Evolutionary conservation across 30 jellyfish, hydroid and myxozoan species (phyloP).

Genomic region (Aurelia aurita): DNA sequence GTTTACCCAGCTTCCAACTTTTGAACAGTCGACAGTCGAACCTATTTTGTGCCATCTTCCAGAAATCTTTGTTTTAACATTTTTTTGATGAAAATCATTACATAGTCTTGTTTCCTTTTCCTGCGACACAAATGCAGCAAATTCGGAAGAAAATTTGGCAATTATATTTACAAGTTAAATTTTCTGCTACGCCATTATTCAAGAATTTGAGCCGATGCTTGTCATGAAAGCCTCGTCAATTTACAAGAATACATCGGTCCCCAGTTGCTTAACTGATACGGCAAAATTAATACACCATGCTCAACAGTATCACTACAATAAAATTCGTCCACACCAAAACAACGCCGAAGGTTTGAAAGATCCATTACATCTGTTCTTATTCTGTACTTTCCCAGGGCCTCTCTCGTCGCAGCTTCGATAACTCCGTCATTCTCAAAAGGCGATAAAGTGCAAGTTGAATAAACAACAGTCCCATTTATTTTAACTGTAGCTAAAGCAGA

Average conservation of each 20-base stretch:
- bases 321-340: conserved; percentile 21
- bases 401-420: conserved; percentile 23
- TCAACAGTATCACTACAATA: background rate
- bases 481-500: conserved; percentile 74
- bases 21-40: no score
- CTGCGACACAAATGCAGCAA: no score
- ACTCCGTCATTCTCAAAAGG: conserved; percentile 81
- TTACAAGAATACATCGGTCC: conserved; percentile 85
- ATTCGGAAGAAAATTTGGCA: no score
- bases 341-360: background rate
- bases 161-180: no score
- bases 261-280: conserved; percentile 59
- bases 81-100: no score
- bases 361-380: conserved; percentile 8
- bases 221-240: conserved; percentile 19
- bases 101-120: no score
- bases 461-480: conserved; percentile 78
- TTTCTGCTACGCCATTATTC: no score
- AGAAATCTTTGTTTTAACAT: no score
- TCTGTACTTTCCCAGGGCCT: background rate
- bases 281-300: conserved; percentile 66
- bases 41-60: no score
- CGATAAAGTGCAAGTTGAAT: conserved; percentile 84
- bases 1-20: no score
- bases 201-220: background rate